These are phyloP conservation scores for Acanthopagrus latus DNA, from an alignment of 2,797 vertebrate genomes.

Conservation along the genomic window DNA sequence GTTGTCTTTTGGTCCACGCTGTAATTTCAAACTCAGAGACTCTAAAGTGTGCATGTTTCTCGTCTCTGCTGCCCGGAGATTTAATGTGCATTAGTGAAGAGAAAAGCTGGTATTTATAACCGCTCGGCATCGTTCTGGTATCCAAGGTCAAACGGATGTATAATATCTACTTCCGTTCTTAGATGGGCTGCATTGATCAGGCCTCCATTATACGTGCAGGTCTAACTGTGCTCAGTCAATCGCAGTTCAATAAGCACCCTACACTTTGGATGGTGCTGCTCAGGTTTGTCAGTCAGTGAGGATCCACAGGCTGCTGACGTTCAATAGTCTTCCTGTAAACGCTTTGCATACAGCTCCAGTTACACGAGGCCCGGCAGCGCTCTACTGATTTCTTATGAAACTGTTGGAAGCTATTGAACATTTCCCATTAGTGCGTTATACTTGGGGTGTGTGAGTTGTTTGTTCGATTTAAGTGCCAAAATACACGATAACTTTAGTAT, in stretches of 20 bases:
- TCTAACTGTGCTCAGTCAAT: slow-evolving; percentile 41
- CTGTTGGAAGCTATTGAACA: background rate
- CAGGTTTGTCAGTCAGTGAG: slow-evolving; percentile 22
- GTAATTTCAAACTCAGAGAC: slow-evolving; percentile 61
- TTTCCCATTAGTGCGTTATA: slow-evolving; percentile 2
- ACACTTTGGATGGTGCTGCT: slow-evolving; percentile 40
- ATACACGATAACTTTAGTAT: background rate
- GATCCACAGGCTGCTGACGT: background rate
- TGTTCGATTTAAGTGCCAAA: background rate
- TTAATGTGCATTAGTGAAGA: slow-evolving; percentile 71
- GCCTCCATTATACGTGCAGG: slow-evolving; percentile 67
- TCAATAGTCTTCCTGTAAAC: slow-evolving; percentile 78
- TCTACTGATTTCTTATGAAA: slow-evolving; percentile 27
- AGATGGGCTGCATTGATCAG: slow-evolving; percentile 74
- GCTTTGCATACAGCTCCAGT: slow-evolving; percentile 58
- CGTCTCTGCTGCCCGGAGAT: slow-evolving; percentile 50
- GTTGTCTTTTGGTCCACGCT: slow-evolving; percentile 67
- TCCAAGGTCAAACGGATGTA: slow-evolving; percentile 61
- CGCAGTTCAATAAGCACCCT: slow-evolving; percentile 55
- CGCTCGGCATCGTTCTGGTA: slow-evolving; percentile 35
- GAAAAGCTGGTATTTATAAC: slow-evolving; percentile 72
- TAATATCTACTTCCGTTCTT: slow-evolving; percentile 69
- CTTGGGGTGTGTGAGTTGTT: background rate
- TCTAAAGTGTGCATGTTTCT: slow-evolving; percentile 3
- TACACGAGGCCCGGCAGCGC: slow-evolving; percentile 46